phyloP scores from a whole-genome alignment of 1,140 invertebrate species.

The Magallana angulata region DNA sequence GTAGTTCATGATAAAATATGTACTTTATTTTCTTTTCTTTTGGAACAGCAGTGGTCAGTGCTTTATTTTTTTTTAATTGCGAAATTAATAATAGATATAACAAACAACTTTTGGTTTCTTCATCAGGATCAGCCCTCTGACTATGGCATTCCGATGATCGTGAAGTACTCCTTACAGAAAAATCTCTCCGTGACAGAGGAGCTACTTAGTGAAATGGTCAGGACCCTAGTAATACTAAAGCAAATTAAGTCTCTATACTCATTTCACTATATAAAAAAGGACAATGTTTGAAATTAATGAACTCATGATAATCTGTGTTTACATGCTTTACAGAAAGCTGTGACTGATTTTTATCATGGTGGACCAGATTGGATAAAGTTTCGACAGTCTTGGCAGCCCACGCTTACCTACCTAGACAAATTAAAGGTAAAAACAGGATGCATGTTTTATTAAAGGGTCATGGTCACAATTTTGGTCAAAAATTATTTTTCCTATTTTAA shows the following conservation, averaged over 20 bases:
- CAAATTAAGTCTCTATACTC: no score
- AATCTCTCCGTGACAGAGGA: slow-evolving; percentile 91
- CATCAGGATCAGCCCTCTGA: slow-evolving; percentile 88
- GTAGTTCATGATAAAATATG: no score
- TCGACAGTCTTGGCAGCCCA: slow-evolving; percentile 82
- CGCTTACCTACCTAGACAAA: neutral
- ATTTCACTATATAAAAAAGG: no score
- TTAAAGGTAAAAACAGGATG: neutral
- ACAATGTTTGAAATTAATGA: no score
- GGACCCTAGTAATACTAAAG: neutral
- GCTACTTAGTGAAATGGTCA: slow-evolving; percentile 90
- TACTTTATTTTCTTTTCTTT: no score
- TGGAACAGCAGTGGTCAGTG: neutral
- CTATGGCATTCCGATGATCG: slow-evolving; percentile 93
- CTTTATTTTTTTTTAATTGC: slow-evolving; percentile 34
- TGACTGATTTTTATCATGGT: slow-evolving; percentile 90
- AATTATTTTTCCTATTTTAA: no score
- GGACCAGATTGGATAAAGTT: slow-evolving; percentile 90
- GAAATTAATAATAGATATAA: no score
- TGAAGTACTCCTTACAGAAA: slow-evolving; percentile 90
- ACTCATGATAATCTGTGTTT: neutral
- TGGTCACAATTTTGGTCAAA: no score
- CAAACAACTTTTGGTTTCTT: no score
- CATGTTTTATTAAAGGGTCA: no score
- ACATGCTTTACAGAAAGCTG: slow-evolving; percentile 84